phyloP scores from a whole-genome alignment of 2,113 vertebrate species.

The Romanogobio albipinnatus region DNA sequence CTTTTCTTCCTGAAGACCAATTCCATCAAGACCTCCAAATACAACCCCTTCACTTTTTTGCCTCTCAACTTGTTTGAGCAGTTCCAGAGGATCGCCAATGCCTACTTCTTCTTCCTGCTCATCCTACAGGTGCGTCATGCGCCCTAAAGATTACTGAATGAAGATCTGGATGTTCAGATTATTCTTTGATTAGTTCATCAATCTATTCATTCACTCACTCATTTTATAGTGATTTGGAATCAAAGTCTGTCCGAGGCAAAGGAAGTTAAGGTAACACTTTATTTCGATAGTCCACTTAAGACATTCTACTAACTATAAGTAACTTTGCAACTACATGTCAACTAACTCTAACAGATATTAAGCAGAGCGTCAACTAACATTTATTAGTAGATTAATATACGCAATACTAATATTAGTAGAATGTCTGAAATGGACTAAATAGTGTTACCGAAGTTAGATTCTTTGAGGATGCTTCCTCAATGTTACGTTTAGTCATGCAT shows the following conservation, averaged over 20 bases:
- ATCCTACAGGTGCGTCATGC: slow-evolving; percentile 84
- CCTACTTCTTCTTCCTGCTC: slow-evolving; percentile 94
- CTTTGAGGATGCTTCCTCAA: slow-evolving; percentile 58
- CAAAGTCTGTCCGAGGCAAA: slow-evolving; percentile 8
- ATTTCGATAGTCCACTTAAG: too few relatives aligned
- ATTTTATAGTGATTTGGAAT: slow-evolving; percentile 6
- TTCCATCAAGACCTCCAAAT: slow-evolving; percentile 92
- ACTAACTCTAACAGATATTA: too few relatives aligned
- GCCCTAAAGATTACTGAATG: not conserved
- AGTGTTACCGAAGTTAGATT: not conserved
- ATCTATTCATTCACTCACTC: not conserved
- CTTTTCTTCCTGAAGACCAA: slow-evolving; percentile 79
- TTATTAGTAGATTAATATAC: too few relatives aligned
- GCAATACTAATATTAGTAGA: too few relatives aligned
- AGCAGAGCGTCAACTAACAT: too few relatives aligned
- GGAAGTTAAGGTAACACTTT: slow-evolving; percentile 40
- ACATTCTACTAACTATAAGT: too few relatives aligned
- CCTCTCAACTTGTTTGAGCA: slow-evolving; percentile 96
- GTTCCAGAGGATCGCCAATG: slow-evolving; percentile 94
- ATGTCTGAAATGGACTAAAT: too few relatives aligned
- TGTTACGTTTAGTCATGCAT: not conserved
- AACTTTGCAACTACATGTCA: too few relatives aligned
- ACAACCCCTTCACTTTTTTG: slow-evolving; percentile 89
- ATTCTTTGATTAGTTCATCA: not conserved
- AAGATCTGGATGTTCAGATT: not conserved